Evolutionary conservation across 2,797 vertebrate genomes (phyloP).

Genomic region (Balearica regulorum): DNA sequence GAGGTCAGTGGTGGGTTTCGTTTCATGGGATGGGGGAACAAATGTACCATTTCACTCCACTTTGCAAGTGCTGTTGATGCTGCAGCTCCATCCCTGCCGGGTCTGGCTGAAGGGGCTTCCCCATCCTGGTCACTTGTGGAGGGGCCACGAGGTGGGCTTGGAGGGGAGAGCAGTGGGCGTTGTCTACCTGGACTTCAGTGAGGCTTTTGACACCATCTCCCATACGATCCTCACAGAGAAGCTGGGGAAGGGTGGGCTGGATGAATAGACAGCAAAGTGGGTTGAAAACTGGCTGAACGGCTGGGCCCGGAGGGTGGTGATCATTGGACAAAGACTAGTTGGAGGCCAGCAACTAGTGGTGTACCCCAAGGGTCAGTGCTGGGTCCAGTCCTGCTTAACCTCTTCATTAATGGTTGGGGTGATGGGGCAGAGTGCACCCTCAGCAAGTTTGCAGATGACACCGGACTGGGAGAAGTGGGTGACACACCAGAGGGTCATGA

Average conservation of each 20-base stretch:
- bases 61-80: not conserved
- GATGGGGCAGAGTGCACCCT: not conserved
- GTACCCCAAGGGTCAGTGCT: not conserved
- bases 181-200: not conserved
- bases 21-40: fast-evolving
- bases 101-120: not conserved
- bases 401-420: not conserved
- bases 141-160: not conserved
- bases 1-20: not conserved
- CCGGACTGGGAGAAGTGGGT: not conserved
- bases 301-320: not conserved
- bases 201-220: not conserved
- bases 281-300: not conserved
- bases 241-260: not conserved
- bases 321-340: not conserved
- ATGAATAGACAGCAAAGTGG: not conserved
- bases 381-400: not conserved
- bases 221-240: not conserved
- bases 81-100: not conserved
- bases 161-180: fast-evolving
- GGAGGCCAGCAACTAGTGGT: not conserved
- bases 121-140: not conserved
- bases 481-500: not conserved
- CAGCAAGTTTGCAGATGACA: not conserved
- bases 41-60: not conserved